Conservation (phyloP, 2,797 vertebrate species). For the Sebastes diploproa region DNA sequence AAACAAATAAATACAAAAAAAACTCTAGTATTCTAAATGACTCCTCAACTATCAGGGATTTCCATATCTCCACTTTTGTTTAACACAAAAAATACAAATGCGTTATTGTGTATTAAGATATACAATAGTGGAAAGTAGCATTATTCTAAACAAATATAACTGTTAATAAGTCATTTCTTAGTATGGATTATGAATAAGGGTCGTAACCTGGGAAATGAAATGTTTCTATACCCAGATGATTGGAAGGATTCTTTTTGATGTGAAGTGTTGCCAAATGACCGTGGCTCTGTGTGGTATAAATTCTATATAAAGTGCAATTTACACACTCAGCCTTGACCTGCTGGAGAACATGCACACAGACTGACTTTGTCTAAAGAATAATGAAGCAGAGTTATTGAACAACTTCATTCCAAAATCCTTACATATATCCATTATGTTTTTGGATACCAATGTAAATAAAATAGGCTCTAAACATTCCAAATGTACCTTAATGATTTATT, state of each 20-base stretch:
- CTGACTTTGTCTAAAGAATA: neutral
- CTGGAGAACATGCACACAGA: neutral
- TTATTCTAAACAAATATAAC: neutral
- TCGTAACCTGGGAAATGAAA: neutral
- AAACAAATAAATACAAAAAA: too few relatives aligned
- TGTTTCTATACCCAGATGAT: neutral
- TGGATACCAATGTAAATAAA: conserved; percentile 19
- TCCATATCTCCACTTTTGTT: neutral
- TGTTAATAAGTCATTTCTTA: neutral
- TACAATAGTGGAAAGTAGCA: neutral
- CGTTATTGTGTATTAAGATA: neutral
- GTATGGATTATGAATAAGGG: neutral
- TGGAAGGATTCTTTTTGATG: neutral
- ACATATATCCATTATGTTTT: conserved; percentile 1
- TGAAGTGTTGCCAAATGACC: neutral
- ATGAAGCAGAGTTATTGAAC: neutral
- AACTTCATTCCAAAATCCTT: neutral
- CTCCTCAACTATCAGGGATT: too few relatives aligned
- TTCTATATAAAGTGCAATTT: neutral
- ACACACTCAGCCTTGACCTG: neutral
- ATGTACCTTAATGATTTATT: neutral
- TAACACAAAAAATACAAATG: neutral
- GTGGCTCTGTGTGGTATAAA: neutral
- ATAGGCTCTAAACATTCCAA: conserved; percentile 22
- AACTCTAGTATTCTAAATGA: too few relatives aligned